Base-by-base conservation (phyloP, 2,888 invertebrate genomes). In the Trichopoda pennipes region DNA sequence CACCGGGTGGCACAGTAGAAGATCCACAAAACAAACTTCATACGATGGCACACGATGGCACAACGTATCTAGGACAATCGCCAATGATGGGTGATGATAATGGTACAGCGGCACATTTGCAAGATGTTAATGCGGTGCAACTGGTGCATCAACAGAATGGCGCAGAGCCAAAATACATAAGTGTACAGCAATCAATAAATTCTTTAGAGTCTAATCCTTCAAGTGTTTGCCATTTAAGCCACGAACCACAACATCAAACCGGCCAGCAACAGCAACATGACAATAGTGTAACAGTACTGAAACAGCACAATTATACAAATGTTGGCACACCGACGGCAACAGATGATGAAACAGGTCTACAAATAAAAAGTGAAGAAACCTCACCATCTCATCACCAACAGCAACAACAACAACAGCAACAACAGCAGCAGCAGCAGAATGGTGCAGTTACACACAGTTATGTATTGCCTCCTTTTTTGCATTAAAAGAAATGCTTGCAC, bases 1-100 rank as follows among this genome's bases (percentile, higher is more conserved):
- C 88, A 47, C 87, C 88, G 16, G 85, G 85, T 38, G 87, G 85
- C 21, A 72, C 63, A 10, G 83, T 92, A 93, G 80, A 94, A 94
- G 86, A 95, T 94, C 92, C 93, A 28, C 88, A 85, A 93, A 94
- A 28, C 28, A 28, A 90, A 68, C 56, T 85, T 19, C 84, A 84
- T 73, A n/a, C n/a, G n/a, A n/a, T n/a, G n/a, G 64, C 60, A 0
- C 70, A 81, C 53, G 94, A 94, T 12, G 94, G 94, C 10, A 68
- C 83, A 3, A 94, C 94, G 6, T 93, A 94, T 3, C 89, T 89
- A 0, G 88, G 88, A 32, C 89, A 88, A 74, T 86, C 87, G 61
- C 91, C 91, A 86, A 86, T 88, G 61, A 70, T 80, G 55, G 74
- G 64, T 17, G 81, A 78, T 35, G 84, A 83, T 21, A 83, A 69